A percentile compares a stretch with the other conserved stretches of the same genome.
These are phyloP conservation scores for Slavum lentiscoides DNA, from an alignment of 2,888 invertebrate species.

Conservation along the genomic window DNA sequence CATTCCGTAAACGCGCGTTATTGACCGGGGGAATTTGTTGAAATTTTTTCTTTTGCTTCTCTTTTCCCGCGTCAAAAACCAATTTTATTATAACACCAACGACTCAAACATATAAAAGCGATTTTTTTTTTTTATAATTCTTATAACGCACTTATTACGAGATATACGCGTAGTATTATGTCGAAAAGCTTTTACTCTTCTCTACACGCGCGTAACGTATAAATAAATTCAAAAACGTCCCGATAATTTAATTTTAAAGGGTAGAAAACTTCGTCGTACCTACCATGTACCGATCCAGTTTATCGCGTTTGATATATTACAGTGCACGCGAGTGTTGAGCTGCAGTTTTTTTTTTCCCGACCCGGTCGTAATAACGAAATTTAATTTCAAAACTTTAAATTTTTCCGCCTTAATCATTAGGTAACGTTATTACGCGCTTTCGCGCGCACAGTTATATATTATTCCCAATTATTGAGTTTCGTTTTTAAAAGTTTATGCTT, in stretches of 20 bases:
- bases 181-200: not conserved
- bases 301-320: not conserved
- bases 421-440: not conserved
- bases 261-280: not conserved
- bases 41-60: too few species aligned
- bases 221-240: conserved; percentile 5
- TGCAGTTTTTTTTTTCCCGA: too few species aligned
- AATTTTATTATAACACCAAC: too few species aligned
- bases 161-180: not conserved
- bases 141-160: not conserved
- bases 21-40: too few species aligned
- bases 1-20: too few species aligned
- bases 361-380: not conserved
- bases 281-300: not conserved
- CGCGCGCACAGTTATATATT: not conserved
- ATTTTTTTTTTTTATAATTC: not conserved
- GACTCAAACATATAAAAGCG: too few species aligned
- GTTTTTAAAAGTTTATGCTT: conserved; percentile 6
- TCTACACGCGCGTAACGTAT: not conserved
- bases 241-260: conserved; percentile 18
- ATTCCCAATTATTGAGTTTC: conserved; percentile 14
- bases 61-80: too few species aligned
- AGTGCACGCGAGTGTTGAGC: not conserved
- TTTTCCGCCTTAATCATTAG: not conserved
- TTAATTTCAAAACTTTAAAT: conserved; percentile 26